These are phyloP conservation scores for Meloidogyne exigua DNA, from an alignment of 1,140 invertebrate genomes.

Conservation along the genomic window DNA sequence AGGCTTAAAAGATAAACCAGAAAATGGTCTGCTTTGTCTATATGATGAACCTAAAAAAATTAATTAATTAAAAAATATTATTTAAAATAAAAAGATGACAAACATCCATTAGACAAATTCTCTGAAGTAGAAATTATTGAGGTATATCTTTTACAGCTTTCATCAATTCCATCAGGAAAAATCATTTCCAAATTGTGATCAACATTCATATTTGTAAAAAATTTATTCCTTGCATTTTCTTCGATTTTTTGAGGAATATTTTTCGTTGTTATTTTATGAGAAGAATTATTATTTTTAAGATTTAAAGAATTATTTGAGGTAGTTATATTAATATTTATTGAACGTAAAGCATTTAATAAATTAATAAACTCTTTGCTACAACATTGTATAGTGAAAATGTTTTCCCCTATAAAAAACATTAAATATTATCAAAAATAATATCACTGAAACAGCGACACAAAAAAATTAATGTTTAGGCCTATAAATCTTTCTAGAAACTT, in stretches of 20 bases:
- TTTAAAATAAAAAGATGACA: no score
- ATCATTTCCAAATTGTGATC: slow-evolving; percentile 61
- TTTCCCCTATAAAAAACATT: not conserved
- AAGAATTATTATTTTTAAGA: not conserved
- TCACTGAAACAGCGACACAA: no score
- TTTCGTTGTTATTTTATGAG: not conserved
- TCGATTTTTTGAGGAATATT: not conserved
- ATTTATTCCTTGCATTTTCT: not conserved
- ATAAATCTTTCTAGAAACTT: no score
- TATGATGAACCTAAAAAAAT: not conserved
- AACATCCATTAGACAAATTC: not conserved
- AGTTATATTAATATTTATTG: not conserved
- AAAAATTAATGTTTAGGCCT: no score
- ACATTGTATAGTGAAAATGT: not conserved
- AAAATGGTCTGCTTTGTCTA: slow-evolving; percentile 33
- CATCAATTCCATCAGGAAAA: slow-evolving; percentile 46
- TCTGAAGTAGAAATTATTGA: not conserved
- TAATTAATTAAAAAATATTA: not conserved
- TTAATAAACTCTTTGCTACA: not conserved
- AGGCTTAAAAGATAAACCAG: slow-evolving; percentile 45
- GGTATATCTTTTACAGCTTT: not conserved
- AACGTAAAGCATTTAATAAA: not conserved
- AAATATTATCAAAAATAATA: not conserved
- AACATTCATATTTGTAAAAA: slow-evolving; percentile 25
- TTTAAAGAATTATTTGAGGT: not conserved